Evolutionary conservation across 2,797 vertebrate genomes (phyloP).

Genomic region (Menidia menidia): DNA sequence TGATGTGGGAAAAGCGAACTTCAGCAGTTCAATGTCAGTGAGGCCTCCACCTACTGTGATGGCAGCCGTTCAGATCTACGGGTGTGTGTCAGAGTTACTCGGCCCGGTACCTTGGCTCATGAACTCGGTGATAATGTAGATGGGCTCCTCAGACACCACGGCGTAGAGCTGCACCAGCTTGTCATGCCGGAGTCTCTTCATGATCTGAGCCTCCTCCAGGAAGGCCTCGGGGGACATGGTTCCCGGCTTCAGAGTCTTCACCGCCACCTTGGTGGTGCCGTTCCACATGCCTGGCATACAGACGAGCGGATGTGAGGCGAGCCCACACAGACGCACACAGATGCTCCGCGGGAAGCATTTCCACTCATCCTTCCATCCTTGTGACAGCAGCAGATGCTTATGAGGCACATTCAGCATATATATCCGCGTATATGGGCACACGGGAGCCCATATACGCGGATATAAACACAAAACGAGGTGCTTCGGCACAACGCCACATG

Average conservation of each 20-base stretch:
- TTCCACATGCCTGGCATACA: slow-evolving; percentile 93
- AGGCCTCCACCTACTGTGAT: slow-evolving; percentile 17
- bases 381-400: slow-evolving; percentile 19
- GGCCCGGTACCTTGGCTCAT: slow-evolving; percentile 91
- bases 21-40: slow-evolving; percentile 7
- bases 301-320: slow-evolving; percentile 42
- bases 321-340: slow-evolving; percentile 3
- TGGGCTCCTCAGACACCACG: slow-evolving; percentile 96
- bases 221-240: slow-evolving; percentile 98
- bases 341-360: neutral
- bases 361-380: slow-evolving; percentile 12
- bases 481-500: neutral
- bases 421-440: slow-evolving; percentile 8
- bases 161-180: slow-evolving; percentile 98
- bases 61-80: slow-evolving; percentile 27
- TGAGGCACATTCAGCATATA: neutral
- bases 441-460: slow-evolving; percentile 26
- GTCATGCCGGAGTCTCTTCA: slow-evolving; percentile 96
- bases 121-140: slow-evolving; percentile 98
- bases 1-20: slow-evolving; percentile 1
- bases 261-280: slow-evolving; percentile 94
- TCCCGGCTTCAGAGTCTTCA: slow-evolving; percentile 96
- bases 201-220: slow-evolving; percentile 98
- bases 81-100: slow-evolving; percentile 31
- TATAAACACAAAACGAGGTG: slow-evolving; percentile 1